These are phyloP conservation scores for Ciconia boyciana DNA, from an alignment of 2,113 vertebrate genomes.

Conservation along the genomic window DNA sequence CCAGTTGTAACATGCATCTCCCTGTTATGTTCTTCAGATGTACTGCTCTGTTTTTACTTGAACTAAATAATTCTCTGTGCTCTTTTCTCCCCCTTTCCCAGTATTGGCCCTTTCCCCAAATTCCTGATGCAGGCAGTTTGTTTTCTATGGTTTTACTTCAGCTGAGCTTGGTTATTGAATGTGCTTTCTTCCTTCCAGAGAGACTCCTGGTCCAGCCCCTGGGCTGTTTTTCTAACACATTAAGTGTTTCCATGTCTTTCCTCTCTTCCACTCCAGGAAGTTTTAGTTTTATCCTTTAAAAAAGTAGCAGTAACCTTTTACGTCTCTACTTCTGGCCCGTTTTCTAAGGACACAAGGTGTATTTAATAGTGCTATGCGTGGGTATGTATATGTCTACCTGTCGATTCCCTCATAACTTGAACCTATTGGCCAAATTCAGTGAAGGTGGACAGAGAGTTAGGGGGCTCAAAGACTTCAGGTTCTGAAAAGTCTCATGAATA, in stretches of 20 bases:
- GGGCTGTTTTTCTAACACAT: neutral
- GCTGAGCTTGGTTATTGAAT: neutral
- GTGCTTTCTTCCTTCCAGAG: neutral
- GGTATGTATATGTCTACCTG: neutral
- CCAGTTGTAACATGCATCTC: neutral
- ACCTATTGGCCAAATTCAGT: neutral
- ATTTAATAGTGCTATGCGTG: neutral
- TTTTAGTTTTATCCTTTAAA: neutral
- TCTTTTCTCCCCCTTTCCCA: neutral
- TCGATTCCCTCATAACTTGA: neutral
- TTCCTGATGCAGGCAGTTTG: neutral
- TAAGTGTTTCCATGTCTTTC: neutral
- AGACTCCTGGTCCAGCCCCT: neutral
- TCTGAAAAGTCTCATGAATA: neutral
- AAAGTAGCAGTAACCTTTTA: neutral
- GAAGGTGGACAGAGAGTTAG: neutral
- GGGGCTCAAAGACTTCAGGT: neutral
- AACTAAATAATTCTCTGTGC: neutral
- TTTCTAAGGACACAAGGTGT: neutral
- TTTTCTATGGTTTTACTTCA: slow-evolving; percentile 39
- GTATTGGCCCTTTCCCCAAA: neutral
- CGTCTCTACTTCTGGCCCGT: neutral
- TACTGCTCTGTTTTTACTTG: neutral
- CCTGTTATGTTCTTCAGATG: neutral
- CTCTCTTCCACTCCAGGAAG: neutral